Base-by-base conservation (phyloP, 1,140 invertebrate species). In the Drosophila punjabiensis region DNA sequence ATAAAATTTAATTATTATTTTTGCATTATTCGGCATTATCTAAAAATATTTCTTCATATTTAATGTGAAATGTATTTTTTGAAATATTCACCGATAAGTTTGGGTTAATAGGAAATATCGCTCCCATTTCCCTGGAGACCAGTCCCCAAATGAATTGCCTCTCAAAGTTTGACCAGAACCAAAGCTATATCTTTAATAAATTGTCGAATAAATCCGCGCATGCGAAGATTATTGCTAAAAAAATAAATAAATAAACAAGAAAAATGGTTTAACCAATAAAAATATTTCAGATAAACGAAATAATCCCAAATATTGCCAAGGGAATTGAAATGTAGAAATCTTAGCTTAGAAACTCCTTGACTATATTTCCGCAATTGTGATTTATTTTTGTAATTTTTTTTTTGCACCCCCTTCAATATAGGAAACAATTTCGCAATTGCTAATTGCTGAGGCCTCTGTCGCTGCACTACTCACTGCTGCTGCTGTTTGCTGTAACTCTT, bases 401-500 rank as follows among this genome's bases (percentile, higher is more conserved):
- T 10, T 5, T 16, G 30, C 39, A 52, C 35, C 14, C 5, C 37
- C 8, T n/a, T 0, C 5, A 6, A 14, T 52, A 33, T 47, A 35
- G 41, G 24, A 58, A 71, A 37, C 65, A 71, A 71, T 73, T 74
- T 74, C 10, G 71, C 71, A 63, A 80, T 63, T 70, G 71, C 79
- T 70, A 58, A 52, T 63, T 80, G 43, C 14, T 48, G 50, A 41
- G 66, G 70, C 37, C 53, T 37, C 24, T 65, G 53, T 24, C 33
- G 53, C 33, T 55, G 52, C 13, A 35, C 32, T 55, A n/a, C n/a
- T n/a, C n/a, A n/a, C n/a, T n/a, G 14, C 52, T 55, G 52, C 53
- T 84, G 79, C 69, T 76, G 65, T 76, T 84, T 81, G 78, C 45
- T 85, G 84, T 86, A 83, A 82, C 79, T 79, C 48, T 45, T 77